Conservation (phyloP, 2,888 invertebrate species). For the Biston stratarius region DNA sequence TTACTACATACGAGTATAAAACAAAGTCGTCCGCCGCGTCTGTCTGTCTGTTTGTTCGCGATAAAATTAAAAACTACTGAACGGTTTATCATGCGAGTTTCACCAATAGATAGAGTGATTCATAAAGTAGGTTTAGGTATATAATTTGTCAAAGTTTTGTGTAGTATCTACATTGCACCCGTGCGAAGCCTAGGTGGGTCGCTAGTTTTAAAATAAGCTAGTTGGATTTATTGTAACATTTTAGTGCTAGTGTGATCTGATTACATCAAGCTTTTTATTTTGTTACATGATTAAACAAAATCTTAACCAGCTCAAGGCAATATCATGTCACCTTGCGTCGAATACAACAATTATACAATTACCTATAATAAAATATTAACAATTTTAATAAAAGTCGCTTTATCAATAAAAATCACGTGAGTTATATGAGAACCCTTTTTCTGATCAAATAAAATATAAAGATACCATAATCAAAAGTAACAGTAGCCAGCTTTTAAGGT, state of each 20-base stretch:
- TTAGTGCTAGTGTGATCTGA: background rate
- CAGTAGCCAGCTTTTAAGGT: constrained; percentile 12
- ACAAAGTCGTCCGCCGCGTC: too few relatives aligned
- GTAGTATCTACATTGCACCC: too few relatives aligned
- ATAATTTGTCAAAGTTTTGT: too few relatives aligned
- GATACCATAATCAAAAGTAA: constrained; percentile 12
- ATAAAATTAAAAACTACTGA: too few relatives aligned
- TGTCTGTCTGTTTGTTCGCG: too few relatives aligned
- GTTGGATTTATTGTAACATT: too few relatives aligned
- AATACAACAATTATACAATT: constrained; percentile 22
- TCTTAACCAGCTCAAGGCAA: constrained; percentile 13
- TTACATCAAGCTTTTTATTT: background rate
- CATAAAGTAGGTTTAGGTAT: too few relatives aligned
- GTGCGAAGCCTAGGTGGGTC: too few relatives aligned
- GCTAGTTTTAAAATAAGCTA: too few relatives aligned
- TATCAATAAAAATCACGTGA: constrained; percentile 13
- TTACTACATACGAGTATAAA: too few relatives aligned
- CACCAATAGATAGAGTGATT: too few relatives aligned
- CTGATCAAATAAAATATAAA: constrained; percentile 15
- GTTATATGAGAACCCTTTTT: constrained; percentile 15
- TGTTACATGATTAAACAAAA: constrained; percentile 1
- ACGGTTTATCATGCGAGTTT: too few relatives aligned
- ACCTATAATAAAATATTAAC: constrained; percentile 13
- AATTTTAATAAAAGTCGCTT: constrained; percentile 18
- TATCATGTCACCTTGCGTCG: constrained; percentile 17